These are phyloP conservation scores for Zaprionus africanus DNA, from an alignment of 1,140 invertebrate species.

Conservation along the genomic window DNA sequence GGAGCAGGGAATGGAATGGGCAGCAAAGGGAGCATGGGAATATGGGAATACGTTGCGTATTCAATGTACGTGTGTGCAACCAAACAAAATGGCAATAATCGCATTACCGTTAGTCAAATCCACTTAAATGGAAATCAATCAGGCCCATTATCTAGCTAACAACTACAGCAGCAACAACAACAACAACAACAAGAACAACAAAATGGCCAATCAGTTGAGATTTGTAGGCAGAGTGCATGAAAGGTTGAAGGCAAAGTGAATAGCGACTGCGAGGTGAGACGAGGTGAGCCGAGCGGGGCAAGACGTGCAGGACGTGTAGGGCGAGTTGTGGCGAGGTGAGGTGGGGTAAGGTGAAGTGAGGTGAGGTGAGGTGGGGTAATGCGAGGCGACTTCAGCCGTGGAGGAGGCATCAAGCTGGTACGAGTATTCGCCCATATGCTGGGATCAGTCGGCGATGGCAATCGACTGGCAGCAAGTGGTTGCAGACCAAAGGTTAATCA, in stretches of 20 bases:
- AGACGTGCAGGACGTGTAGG: slow-evolving; percentile 8
- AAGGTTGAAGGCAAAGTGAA: slow-evolving; percentile 42
- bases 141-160: slow-evolving; percentile 61
- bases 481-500: slow-evolving; percentile 78
- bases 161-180: slow-evolving; percentile 39
- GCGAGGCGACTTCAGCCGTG: background rate
- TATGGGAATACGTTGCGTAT: slow-evolving; percentile 10
- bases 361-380: background rate
- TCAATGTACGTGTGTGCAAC: slow-evolving; percentile 9
- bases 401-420: background rate
- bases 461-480: slow-evolving; percentile 62
- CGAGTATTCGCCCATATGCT: slow-evolving; percentile 56
- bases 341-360: slow-evolving; percentile 13
- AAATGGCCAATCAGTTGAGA: slow-evolving; percentile 61
- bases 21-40: background rate
- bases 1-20: background rate
- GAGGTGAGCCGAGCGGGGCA: slow-evolving; percentile 21
- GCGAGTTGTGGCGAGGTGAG: background rate
- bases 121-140: slow-evolving; percentile 74
- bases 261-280: background rate
- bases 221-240: slow-evolving; percentile 33
- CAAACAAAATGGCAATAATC: slow-evolving; percentile 62
- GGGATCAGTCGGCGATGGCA: slow-evolving; percentile 68
- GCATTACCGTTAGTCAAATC: slow-evolving; percentile 65
- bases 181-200: background rate